phyloP scores from a whole-genome alignment of 1,140 invertebrate genomes.

The Leguminivora glycinivorella region DNA sequence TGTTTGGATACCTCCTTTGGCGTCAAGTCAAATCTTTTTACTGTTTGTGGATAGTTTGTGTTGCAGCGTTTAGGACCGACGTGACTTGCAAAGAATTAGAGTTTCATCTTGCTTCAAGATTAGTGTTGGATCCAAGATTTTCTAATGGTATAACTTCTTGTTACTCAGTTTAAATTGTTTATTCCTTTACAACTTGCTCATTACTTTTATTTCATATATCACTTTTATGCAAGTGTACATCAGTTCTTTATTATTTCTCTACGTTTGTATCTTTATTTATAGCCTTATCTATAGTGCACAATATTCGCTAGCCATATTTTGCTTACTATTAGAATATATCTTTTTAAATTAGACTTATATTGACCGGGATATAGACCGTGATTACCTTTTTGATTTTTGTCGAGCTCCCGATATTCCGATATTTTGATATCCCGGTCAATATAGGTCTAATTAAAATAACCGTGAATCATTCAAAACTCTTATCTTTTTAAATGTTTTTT shows the following conservation, averaged over 20 bases:
- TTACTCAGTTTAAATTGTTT: neutral
- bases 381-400: too few species aligned
- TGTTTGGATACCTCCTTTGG: constrained; percentile 39
- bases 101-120: constrained; percentile 35
- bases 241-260: neutral
- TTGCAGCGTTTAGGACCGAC: constrained; percentile 36
- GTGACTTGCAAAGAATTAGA: constrained; percentile 34
- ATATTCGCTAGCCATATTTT: too few species aligned
- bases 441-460: too few species aligned
- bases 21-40: constrained; percentile 42
- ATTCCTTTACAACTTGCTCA: neutral
- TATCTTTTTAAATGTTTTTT: neutral
- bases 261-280: too few species aligned
- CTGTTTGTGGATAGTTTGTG: constrained; percentile 46
- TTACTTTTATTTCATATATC: neutral
- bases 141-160: constrained; percentile 35
- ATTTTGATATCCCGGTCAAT: too few species aligned
- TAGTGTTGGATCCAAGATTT: constrained; percentile 37
- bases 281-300: too few species aligned
- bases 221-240: neutral
- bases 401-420: too few species aligned
- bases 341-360: too few species aligned
- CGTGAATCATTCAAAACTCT: too few species aligned
- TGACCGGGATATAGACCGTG: too few species aligned
- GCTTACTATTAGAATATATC: too few species aligned